Conservation (phyloP, 1,140 invertebrate species). For the Drosophila tristis region DNA sequence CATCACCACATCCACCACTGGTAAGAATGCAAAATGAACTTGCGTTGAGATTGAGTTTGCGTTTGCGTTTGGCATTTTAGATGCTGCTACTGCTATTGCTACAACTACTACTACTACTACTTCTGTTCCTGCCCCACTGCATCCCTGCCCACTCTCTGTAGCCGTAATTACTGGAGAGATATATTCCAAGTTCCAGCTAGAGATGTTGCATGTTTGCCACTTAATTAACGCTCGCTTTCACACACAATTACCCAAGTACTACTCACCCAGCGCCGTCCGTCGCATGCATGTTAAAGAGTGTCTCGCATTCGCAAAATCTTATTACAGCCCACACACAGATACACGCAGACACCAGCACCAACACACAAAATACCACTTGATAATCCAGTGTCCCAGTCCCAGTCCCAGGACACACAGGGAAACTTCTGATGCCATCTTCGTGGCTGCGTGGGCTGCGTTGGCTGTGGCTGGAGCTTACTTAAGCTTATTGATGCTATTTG, state of each 20-base stretch:
- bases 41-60: slow-evolving; percentile 45
- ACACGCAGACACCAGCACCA: slow-evolving; percentile 2
- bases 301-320: slow-evolving; percentile 31
- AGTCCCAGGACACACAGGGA: slow-evolving; percentile 47
- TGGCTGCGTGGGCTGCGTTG: slow-evolving; percentile 27
- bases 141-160: neutral
- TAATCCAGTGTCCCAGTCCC: slow-evolving; percentile 42
- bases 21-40: slow-evolving; percentile 79
- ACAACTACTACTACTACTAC: slow-evolving; percentile 19
- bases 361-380: slow-evolving; percentile 13
- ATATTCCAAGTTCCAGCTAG: slow-evolving; percentile 38
- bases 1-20: slow-evolving; percentile 60
- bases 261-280: neutral
- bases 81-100: slow-evolving; percentile 12
- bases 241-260: slow-evolving; percentile 41
- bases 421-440: slow-evolving; percentile 67
- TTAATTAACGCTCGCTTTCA: slow-evolving; percentile 65
- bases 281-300: slow-evolving; percentile 28
- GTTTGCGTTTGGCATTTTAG: slow-evolving; percentile 46
- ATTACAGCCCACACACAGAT: slow-evolving; percentile 39
- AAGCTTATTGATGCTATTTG: slow-evolving; percentile 76
- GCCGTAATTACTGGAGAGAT: slow-evolving; percentile 25
- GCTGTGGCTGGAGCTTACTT: slow-evolving; percentile 59
- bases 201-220: slow-evolving; percentile 48
- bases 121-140: no score